A percentile compares a stretch with the other conserved stretches of the same genome.
Conservation (phyloP, 1,140 invertebrate genomes). For the Agrypnia vestita region DNA sequence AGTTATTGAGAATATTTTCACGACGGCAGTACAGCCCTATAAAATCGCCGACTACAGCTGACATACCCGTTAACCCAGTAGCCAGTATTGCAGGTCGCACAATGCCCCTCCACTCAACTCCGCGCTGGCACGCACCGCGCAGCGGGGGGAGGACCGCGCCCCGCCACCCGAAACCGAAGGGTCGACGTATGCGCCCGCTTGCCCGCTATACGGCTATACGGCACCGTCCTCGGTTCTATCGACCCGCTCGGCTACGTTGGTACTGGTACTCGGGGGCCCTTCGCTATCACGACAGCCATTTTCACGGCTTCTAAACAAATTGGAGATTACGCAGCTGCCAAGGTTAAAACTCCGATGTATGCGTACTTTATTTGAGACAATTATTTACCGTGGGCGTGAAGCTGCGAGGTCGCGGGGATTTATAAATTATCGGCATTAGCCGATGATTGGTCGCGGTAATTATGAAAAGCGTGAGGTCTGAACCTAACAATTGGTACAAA, state of each 20-base stretch:
- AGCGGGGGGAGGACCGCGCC: conserved; percentile 1
- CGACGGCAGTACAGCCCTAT: too few species aligned
- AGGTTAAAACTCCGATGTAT: conserved; percentile 36
- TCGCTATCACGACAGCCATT: conserved; percentile 23
- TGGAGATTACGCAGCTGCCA: conserved; percentile 30
- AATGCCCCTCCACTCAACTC: conserved; percentile 17
- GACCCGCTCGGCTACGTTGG: conserved; percentile 24
- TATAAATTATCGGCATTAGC: too few species aligned
- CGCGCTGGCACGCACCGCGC: not conserved
- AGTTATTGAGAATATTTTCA: too few species aligned
- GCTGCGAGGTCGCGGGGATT: not conserved
- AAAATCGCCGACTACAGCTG: conserved; percentile 4
- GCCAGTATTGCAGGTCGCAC: conserved; percentile 31
- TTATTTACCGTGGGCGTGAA: conserved; percentile 2
- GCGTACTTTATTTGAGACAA: conserved; percentile 2
- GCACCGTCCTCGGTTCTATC: conserved; percentile 36
- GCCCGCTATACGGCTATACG: too few species aligned
- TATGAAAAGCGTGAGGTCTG: too few species aligned
- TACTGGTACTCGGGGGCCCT: conserved; percentile 9
- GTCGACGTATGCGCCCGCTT: conserved; percentile 46
- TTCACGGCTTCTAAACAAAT: conserved; percentile 43
- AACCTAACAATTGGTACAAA: too few species aligned
- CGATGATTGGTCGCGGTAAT: too few species aligned
- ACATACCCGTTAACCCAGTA: conserved; percentile 43
- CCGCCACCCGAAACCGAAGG: conserved; percentile 22